Base-by-base conservation (phyloP, 1,140 invertebrate genomes). In the Nephotettix cincticeps region DNA sequence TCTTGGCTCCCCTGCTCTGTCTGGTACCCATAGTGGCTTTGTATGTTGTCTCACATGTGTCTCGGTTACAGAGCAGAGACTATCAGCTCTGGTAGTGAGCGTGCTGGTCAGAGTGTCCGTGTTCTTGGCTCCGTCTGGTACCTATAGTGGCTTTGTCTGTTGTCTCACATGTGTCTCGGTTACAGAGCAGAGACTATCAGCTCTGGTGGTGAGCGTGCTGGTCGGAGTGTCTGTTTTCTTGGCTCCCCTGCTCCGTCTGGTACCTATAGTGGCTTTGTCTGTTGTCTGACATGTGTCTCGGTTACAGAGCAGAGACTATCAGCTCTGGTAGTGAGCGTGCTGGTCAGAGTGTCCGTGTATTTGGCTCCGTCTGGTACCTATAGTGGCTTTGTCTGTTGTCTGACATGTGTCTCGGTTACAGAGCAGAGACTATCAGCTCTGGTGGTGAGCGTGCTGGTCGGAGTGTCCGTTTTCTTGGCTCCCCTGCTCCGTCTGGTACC, bases 21-120 rank as follows among this genome's bases (percentile, higher is more conserved):
- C 82, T 91, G 17, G 92, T 98, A 68, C 96, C 97, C 1, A 93
- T 98, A 86, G 89, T 96, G 11, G 95, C 97, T 58, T 85, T 99
- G 1, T 95, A 98, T 79, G 97, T 97, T 29, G 93, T 99, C 1
- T 99, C 99, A 80, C 85, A n/a, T n/a, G n/a, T n/a, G n/a, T n/a
- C n/a, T n/a, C n/a, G n/a, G 78, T 75, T 82, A 28, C 79, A 87
- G 93, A 96, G 76, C 93, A 96, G 83, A 84, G 93, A 43, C 77
- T 96, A 1, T 92, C 91, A 43, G 89, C 88, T 0, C 84, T 95
- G 1, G 77, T 92, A 29, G 92, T 95, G 0, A 86, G 91, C 0
- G 78, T 91, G 4, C 80, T 95, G 63, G 86, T 92, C 28, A 95
- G 95, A 36, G 77, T 94, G 1, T 95, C 94, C 2, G 90, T 97